phyloP scores from a whole-genome alignment of 2,113 vertebrate genomes.

The Rhipidura dahli region DNA sequence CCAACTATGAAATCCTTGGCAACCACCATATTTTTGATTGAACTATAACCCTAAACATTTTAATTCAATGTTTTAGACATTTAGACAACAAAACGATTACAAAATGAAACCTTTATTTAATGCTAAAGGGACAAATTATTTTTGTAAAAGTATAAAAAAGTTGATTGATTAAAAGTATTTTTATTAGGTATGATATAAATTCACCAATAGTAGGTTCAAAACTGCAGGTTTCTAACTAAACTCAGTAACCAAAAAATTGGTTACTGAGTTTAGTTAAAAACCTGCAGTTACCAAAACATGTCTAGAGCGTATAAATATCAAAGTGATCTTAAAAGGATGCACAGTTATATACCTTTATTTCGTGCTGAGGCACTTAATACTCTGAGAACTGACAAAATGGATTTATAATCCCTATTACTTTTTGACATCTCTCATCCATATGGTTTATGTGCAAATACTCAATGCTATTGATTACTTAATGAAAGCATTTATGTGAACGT shows the following conservation, averaged over 20 bases:
- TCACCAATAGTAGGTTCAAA: neutral
- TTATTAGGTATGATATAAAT: neutral
- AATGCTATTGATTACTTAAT: neutral
- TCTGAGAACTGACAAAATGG: neutral
- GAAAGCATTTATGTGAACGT: neutral
- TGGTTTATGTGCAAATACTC: neutral
- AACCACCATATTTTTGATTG: neutral
- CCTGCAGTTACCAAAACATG: neutral
- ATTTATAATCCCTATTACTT: neutral
- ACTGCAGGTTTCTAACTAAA: neutral
- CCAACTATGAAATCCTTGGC: neutral
- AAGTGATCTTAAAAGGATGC: neutral
- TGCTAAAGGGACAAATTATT: accelerated
- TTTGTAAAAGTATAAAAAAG: neutral
- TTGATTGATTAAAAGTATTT: neutral
- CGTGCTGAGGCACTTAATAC: neutral
- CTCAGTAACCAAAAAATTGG: neutral
- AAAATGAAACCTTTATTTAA: neutral
- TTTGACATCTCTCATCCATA: neutral
- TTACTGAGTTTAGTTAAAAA: no score
- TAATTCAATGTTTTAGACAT: neutral
- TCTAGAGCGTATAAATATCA: neutral
- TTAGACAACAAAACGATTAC: neutral
- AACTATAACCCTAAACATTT: neutral
- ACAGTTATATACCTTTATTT: neutral